Evolutionary conservation across 2,797 vertebrate species (phyloP), one percentile per base, ranked within the genome.

Genomic region (Eospalax fontanierii): DNA sequence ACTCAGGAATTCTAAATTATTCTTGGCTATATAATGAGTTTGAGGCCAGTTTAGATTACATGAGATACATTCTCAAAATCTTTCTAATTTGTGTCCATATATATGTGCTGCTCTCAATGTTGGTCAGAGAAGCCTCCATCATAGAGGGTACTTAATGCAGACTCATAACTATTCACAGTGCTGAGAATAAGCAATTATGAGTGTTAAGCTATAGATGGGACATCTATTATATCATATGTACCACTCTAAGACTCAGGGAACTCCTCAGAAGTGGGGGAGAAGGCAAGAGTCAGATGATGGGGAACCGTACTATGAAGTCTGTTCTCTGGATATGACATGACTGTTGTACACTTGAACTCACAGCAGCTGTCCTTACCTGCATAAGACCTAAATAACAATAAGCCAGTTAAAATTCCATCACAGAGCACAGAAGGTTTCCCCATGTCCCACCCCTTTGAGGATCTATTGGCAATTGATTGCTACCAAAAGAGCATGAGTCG

Each of bases 341-440:
- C n/a, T 54, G 2, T 71, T 71, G n/a, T 24, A 38, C 4, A 2
- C 35, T 38, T 28, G n/a, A 85, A 57, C 83, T 85, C 46, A 38
- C 15, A 54, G 7, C 15, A 59, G 59, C 54, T 80, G n/a, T 80
- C 54, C 3, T 54, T 6, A 35, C 43, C 15, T 11, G 3, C n/a
- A 38, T 6, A 68, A n/a, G 11, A 50, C 21, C 7, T 50, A 21
- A 14, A 57, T 14, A 35, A 50, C 14, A 26, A 68, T 43, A 35
- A 26, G 68, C 30, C 24, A 10, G 12, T 54, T 54, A n/a, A 71
- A 85, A 9, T 12, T 28, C 66, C 24, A 57, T 28, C 66, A 28
- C 11, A 2, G 8, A 24, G 0, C 28, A 1, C 4, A 26, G 15
- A 35, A 7, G 46, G 24, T 6, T 3, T 71, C 16, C 70, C 22